Base-by-base conservation (phyloP, 2,888 invertebrate genomes). In the Oligia latruncula region DNA sequence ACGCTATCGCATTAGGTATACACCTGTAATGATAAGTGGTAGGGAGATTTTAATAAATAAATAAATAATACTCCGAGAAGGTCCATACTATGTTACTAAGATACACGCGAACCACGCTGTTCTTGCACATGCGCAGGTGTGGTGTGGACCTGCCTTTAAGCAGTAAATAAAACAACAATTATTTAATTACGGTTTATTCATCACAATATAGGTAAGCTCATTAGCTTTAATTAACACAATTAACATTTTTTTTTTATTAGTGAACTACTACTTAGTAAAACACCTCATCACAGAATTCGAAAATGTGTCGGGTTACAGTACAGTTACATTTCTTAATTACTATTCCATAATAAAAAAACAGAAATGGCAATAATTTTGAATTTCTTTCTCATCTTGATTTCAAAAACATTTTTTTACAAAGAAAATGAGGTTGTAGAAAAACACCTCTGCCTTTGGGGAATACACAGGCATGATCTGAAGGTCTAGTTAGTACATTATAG, bases 261-360 rank as follows among this genome's bases (percentile, higher is more conserved):
- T 86, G n/a, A 83, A 80, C 52, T 71, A 84, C 71, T 81, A 83
- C 67, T 70, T 46, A 67, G 20, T 77, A 74, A 62, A 68, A 68
- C 77, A 84, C 67, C 71, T 81, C 64, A 88, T 89, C 85, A 85
- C 83, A 85, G 80, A 65, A 85, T 76, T 78, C 70, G 29, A 46
- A 83, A 79, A 81, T 77, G 70, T 87, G 77, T 84, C 20, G 9
- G 77, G 49, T 74, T 79, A 68, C 17, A 29, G 74, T 75, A 58
- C 11, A 64, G 49, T 65, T 76, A 60, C n/a, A 60, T 66, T 64
- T 67, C 43, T 64, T 64, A 75, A 35, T 72, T 43, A 46, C 40
- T 40, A 58, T 65, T 55, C n/a, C 58, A 58, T 49, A 4, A n/a
- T 43, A 58, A 64, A 65, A 74, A 49, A 58, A 23, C 3, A n/a